phyloP scores from a whole-genome alignment of 2,797 vertebrate genomes.

The Rhodeus uyekii region DNA sequence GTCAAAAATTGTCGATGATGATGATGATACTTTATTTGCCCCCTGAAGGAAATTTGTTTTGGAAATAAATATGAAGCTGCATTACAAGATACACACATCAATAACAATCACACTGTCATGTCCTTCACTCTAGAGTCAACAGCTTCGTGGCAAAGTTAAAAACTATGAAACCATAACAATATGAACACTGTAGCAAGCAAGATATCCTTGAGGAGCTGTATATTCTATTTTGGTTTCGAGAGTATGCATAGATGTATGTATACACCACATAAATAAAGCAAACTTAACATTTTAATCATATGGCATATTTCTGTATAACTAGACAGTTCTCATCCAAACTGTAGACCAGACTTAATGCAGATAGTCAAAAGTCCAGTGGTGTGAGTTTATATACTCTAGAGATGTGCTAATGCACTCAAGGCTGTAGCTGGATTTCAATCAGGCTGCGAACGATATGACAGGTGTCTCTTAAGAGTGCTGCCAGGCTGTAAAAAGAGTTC shows the following conservation, averaged over 20 bases:
- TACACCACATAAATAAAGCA: background rate
- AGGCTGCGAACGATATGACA: slow-evolving; percentile 1
- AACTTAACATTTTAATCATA: background rate
- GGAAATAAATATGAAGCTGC: too few species aligned
- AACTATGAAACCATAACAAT: too few species aligned
- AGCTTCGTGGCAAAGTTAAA: too few species aligned
- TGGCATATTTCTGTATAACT: background rate
- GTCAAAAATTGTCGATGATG: background rate
- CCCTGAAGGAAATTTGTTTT: too few species aligned
- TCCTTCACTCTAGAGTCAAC: too few species aligned
- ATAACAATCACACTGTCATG: too few species aligned
- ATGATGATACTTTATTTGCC: too few species aligned
- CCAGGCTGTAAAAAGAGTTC: slow-evolving; percentile 8
- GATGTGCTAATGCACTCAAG: background rate
- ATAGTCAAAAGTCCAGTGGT: slow-evolving; percentile 10
- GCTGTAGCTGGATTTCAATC: slow-evolving; percentile 31
- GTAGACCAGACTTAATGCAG: background rate
- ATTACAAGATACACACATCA: too few species aligned
- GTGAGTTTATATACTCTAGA: background rate
- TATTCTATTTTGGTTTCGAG: background rate
- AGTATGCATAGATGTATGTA: background rate
- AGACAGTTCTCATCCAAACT: too few species aligned
- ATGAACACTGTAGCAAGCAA: background rate
- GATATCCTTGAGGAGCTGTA: background rate
- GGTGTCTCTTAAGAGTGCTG: slow-evolving; percentile 18